phyloP scores from a whole-genome alignment of 2,113 vertebrate species.

The Riparia riparia region DNA sequence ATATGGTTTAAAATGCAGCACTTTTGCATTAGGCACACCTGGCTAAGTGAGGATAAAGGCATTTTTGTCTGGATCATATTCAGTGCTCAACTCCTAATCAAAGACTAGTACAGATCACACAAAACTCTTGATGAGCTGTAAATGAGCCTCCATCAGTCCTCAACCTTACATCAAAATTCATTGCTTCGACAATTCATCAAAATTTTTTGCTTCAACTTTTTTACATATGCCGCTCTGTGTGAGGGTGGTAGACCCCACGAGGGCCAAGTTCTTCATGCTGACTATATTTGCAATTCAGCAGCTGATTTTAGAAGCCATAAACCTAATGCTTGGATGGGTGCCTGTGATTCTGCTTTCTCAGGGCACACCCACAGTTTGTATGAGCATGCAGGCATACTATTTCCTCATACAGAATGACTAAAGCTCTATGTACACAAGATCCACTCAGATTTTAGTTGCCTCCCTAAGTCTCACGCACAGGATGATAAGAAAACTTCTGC shows the following conservation, averaged over 20 bases:
- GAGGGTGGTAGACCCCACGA: neutral
- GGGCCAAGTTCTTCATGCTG: neutral
- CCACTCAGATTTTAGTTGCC: neutral
- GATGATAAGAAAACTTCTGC: neutral
- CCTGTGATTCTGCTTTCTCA: neutral
- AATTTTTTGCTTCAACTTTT: conserved; percentile 15
- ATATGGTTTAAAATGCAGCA: conserved; percentile 17
- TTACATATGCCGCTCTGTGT: neutral
- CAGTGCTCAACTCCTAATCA: conserved; percentile 55
- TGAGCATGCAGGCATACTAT: neutral
- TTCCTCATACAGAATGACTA: neutral
- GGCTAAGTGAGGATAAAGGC: conserved; percentile 9
- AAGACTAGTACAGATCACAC: conserved; percentile 35
- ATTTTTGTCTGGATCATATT: conserved; percentile 24
- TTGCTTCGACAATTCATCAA: too few species aligned
- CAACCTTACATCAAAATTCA: conserved; percentile 4
- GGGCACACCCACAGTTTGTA: neutral
- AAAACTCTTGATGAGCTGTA: conserved; percentile 47
- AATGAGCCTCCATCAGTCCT: conserved; percentile 34
- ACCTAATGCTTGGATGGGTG: fast-evolving
- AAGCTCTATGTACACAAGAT: neutral
- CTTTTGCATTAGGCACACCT: conserved; percentile 51
- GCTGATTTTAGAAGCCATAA: neutral
- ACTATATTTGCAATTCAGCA: neutral
- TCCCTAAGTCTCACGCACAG: neutral